These are phyloP conservation scores for Erpobdella octoculata DNA, from an alignment of 2,888 invertebrate genomes.

Conservation along the genomic window DNA sequence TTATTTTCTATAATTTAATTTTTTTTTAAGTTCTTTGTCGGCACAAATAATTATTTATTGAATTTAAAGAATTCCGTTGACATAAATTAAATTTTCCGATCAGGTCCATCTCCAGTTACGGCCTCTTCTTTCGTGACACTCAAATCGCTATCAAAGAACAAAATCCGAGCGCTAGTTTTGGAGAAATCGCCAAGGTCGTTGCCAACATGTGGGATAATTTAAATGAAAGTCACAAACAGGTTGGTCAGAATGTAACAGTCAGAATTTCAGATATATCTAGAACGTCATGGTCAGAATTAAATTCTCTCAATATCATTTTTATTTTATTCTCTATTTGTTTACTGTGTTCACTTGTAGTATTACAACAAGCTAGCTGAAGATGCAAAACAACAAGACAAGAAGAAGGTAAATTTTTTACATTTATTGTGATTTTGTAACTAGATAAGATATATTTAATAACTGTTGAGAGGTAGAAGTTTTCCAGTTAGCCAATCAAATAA, in stretches of 20 bases:
- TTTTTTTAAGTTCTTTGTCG: no score
- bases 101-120: slow-evolving; percentile 90
- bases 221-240: slow-evolving; percentile 86
- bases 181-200: slow-evolving; percentile 92
- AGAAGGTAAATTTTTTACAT: neutral
- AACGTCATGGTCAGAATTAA: neutral
- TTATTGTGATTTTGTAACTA: neutral
- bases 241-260: slow-evolving; percentile 49
- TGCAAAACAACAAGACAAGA: slow-evolving; percentile 1
- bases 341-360: neutral
- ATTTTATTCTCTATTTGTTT: neutral
- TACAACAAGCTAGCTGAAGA: slow-evolving; percentile 21
- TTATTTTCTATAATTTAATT: no score
- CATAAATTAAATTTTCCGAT: no score
- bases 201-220: slow-evolving; percentile 97
- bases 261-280: neutral
- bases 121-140: slow-evolving; percentile 93
- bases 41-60: no score
- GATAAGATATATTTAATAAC: no score
- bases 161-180: slow-evolving; percentile 91
- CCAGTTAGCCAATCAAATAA: no score
- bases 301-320: neutral
- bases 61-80: no score
- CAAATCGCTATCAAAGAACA: slow-evolving; percentile 95
- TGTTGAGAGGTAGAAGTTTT: no score